Evolutionary conservation across 2,797 vertebrate genomes (phyloP).

Genomic region (Prunella strophiata): DNA sequence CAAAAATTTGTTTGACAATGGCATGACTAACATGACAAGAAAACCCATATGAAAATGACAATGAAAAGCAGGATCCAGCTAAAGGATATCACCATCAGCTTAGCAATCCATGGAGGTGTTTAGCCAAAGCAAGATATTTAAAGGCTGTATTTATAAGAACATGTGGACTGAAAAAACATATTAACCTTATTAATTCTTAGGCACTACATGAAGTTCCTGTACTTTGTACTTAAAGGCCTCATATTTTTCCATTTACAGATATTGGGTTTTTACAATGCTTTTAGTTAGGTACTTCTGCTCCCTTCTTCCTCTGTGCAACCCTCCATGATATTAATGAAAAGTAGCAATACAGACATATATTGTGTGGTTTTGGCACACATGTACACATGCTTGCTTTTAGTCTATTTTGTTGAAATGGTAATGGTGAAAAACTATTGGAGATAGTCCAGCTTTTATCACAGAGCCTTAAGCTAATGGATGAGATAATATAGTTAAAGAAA

Average conservation of each 20-base stretch:
- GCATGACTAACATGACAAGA: neutral
- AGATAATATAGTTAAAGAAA: neutral
- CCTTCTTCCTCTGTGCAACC: neutral
- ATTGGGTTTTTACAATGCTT: neutral
- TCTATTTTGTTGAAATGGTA: neutral
- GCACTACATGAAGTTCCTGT: neutral
- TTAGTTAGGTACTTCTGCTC: neutral
- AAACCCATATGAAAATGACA: neutral
- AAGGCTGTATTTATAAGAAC: neutral
- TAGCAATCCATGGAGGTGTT: neutral
- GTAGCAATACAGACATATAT: neutral
- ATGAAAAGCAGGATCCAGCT: neutral
- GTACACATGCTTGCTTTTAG: neutral
- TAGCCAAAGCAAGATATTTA: neutral
- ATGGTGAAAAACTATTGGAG: neutral
- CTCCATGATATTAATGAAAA: neutral
- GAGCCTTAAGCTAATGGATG: neutral
- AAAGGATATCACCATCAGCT: neutral
- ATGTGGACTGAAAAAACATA: neutral
- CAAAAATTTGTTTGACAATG: neutral
- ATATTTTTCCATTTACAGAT: neutral
- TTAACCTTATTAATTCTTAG: neutral
- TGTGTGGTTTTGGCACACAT: neutral
- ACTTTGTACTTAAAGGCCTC: neutral
- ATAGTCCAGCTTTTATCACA: neutral